Evolutionary conservation across 1,140 invertebrate species (phyloP), one percentile per base, ranked within the genome.

Genomic region (Nephotettix cincticeps): DNA sequence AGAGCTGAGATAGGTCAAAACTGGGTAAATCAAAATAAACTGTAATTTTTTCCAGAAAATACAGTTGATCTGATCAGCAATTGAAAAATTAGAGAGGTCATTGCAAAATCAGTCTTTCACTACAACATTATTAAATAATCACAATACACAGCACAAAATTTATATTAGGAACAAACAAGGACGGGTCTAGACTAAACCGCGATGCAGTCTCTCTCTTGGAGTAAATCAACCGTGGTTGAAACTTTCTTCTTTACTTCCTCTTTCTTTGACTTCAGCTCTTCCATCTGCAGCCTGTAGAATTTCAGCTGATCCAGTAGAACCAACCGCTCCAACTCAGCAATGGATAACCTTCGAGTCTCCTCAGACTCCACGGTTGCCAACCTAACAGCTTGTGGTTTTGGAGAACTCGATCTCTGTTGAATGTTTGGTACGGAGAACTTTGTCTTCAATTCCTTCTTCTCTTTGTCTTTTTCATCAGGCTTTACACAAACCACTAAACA

Each of bases 131-230:
- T n/a, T n/a, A n/a, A n/a, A n/a, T n/a, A n/a, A n/a, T n/a, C n/a
- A n/a, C n/a, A n/a, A n/a, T n/a, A n/a, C n/a, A n/a, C n/a, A n/a
- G n/a, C n/a, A n/a, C n/a, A n/a, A n/a, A n/a, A n/a, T n/a, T n/a
- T n/a, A n/a, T n/a, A n/a, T n/a, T n/a, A n/a, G n/a, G n/a, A n/a
- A n/a, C n/a, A n/a, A n/a, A n/a, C n/a, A n/a, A n/a, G n/a, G 32
- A 36, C 4, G 32, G 14, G 14, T 36, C 32, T 36, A 4, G 56
- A 6, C 28, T 29, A 61, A 27, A 61, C 56, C 11, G 56, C 56
- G 23, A 61, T 61, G 27, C 56, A 61, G 28, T 61, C 56, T 28
- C 56, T 61, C 27, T 61, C 56, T 29, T 61, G 56, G 4, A 61
- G 56, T 27, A 61, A 6, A n/a, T 14, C 23, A 14, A 27, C 56